Percentiles rank a stretch among this genome's conserved stretches.
These are phyloP conservation scores for Scopus umbretta DNA, from an alignment of 2,113 vertebrate genomes.

Conservation along the genomic window DNA sequence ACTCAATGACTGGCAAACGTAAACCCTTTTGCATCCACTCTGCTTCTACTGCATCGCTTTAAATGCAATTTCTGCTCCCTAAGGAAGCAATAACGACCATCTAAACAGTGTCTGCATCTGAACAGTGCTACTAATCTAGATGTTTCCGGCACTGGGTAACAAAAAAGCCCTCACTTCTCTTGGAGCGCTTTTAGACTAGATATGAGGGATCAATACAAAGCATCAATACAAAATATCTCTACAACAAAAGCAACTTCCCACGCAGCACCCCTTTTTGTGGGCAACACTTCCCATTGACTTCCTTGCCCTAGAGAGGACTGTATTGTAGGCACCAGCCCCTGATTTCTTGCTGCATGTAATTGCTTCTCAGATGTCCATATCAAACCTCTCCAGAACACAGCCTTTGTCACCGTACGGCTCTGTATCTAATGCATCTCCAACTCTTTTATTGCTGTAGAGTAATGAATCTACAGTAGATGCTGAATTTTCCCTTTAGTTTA, in stretches of 20 bases:
- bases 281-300: not conserved
- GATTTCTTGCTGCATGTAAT: not conserved
- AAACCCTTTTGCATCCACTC: not conserved
- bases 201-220: not conserved
- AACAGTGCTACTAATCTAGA: not conserved
- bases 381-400: not conserved
- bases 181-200: not conserved
- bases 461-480: not conserved
- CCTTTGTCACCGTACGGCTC: not conserved
- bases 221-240: not conserved
- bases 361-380: not conserved
- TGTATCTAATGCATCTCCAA: not conserved
- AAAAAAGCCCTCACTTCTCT: not conserved
- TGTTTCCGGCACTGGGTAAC: not conserved
- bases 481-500: not conserved
- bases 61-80: not conserved
- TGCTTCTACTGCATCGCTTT: not conserved
- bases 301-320: not conserved
- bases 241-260: not conserved
- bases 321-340: not conserved
- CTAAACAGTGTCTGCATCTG: not conserved
- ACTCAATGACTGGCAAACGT: rapidly evolving
- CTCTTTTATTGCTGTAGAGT: not conserved
- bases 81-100: not conserved
- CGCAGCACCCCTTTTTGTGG: rapidly evolving